Evolutionary conservation across 2,888 invertebrate species (phyloP), one percentile per base, ranked within the genome.

Genomic region (Willowsia nigromaculata): DNA sequence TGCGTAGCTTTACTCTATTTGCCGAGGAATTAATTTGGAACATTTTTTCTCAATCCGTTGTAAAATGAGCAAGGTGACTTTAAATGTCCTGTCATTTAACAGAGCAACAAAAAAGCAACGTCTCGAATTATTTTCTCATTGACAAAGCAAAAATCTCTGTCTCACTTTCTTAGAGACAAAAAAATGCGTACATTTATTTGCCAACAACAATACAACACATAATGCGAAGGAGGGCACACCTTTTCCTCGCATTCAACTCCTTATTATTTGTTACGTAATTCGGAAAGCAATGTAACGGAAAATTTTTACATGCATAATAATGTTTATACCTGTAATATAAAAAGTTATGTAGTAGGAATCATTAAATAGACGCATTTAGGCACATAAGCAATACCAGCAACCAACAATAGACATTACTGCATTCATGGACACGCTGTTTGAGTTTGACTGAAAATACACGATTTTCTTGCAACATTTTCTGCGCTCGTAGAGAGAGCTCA

Each of bases 201-300:
- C 22, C 30, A 27, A 13, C 13, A 30, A 65, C n/a, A n/a, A 43
- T 71, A 9, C 13, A 56, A 56, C 18, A 22, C n/a, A n/a, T n/a
- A n/a, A n/a, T n/a, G 33, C 18, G 22, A 59, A 22, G 59, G 27
- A 65, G 65, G 65, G 15, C 65, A 65, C 65, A 65, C 65, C 65
- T 65, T 65, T 65, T 65, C 65, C 65, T 65, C 33, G n/a, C 30
- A 65, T 65, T 27, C 65, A 65, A 65, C 27, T 65, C n/a, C 11
- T 11, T n/a, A 4, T 5, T 30, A 9, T n/a, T n/a, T n/a, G 22
- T 65, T 4, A 15, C 6, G 22, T 30, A 18, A 65, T n/a, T n/a
- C n/a, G 33, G 30, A 33, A 30, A 9, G 65, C 65, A 65, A 65
- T 65, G 65, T 65, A 65, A 65, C 65, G 65, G 65, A 65, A 65